Evolutionary conservation across 2,113 vertebrate species (phyloP).

Genomic region (Trogon surrucura): DNA sequence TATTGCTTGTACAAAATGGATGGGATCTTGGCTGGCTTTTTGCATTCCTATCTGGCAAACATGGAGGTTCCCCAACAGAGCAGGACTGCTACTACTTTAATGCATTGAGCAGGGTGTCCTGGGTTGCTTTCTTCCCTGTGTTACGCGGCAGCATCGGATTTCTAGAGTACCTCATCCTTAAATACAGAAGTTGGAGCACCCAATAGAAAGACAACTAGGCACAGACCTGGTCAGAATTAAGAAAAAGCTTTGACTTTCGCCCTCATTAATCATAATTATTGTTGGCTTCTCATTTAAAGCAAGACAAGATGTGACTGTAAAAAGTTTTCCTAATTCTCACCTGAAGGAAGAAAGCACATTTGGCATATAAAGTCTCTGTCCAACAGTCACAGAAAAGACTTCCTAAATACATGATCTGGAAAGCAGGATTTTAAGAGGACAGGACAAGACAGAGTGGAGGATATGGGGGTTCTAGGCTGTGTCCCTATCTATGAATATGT

Average conservation of each 20-base stretch:
- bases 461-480: not conserved
- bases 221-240: not conserved
- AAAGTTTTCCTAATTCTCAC: not conserved
- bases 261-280: not conserved
- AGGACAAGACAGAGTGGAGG: not conserved
- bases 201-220: not conserved
- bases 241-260: not conserved
- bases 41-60: not conserved
- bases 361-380: not conserved
- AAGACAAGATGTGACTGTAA: not conserved
- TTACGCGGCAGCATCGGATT: not conserved
- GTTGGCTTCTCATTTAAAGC: not conserved
- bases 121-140: not conserved
- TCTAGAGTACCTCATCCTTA: not conserved
- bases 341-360: not conserved
- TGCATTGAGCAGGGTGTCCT: not conserved
- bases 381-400: not conserved
- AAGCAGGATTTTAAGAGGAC: not conserved
- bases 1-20: not conserved
- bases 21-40: not conserved
- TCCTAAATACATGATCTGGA: not conserved
- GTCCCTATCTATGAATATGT: not conserved
- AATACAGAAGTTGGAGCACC: not conserved
- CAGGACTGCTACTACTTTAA: not conserved
- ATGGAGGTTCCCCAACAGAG: accelerated